Percentiles rank a stretch among this genome's conserved stretches.
phyloP scores from a whole-genome alignment of 2,113 vertebrate species.

The Microcebus lehilahytsara region DNA sequence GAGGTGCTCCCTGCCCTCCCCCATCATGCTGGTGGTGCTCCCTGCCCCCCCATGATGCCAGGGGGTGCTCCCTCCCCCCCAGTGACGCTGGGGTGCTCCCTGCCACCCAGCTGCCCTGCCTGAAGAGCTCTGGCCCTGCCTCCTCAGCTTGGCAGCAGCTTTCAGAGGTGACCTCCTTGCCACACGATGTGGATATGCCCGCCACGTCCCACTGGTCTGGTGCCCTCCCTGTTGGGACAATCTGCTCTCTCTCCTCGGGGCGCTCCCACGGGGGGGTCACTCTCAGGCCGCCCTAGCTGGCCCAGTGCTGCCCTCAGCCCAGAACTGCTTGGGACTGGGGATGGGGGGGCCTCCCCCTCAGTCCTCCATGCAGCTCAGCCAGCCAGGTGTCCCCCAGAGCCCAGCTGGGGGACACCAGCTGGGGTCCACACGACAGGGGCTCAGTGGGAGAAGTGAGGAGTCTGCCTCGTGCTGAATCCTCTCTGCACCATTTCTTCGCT shows the following conservation, averaged over 20 bases:
- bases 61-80: background rate
- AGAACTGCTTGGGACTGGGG: background rate
- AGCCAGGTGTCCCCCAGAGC: background rate
- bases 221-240: background rate
- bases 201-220: background rate
- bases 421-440: background rate
- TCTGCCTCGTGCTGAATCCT: background rate
- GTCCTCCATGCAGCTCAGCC: accelerated
- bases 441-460: background rate
- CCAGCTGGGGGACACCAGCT: background rate
- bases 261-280: background rate
- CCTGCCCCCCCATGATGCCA: accelerated
- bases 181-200: background rate
- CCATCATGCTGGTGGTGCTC: accelerated
- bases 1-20: background rate
- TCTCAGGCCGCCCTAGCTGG: background rate
- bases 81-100: background rate
- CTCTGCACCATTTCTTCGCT: background rate
- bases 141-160: background rate
- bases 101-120: too few relatives aligned
- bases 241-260: background rate
- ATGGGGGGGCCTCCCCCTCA: accelerated
- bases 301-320: background rate
- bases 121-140: background rate
- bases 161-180: background rate